Conservation (phyloP, 2,113 vertebrate species). For the Apaloderma vittatum region DNA sequence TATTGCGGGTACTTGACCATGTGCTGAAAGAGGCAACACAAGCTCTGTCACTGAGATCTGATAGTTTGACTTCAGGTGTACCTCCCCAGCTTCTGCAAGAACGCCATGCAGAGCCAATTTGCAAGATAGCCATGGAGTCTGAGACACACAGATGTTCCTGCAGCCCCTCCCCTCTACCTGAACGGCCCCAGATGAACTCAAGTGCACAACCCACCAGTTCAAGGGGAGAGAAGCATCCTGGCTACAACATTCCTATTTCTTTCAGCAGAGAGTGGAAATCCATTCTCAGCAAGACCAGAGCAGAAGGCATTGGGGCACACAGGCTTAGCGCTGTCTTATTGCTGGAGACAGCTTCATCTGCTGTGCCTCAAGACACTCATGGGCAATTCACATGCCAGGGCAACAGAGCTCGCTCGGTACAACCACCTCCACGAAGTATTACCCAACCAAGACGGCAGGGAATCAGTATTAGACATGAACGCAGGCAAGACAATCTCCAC, state of each 20-base stretch:
- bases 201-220: not conserved
- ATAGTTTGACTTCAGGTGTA: not conserved
- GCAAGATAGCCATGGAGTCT: not conserved
- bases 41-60: not conserved
- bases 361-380: not conserved
- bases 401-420: not conserved
- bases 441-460: not conserved
- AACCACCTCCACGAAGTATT: not conserved
- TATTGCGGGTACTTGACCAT: slow-evolving; percentile 53
- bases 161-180: not conserved
- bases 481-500: not conserved
- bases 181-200: not conserved
- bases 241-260: not conserved
- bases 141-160: not conserved
- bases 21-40: slow-evolving; percentile 49
- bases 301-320: not conserved
- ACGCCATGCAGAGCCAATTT: not conserved
- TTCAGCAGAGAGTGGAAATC: not conserved
- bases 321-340: not conserved
- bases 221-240: not conserved
- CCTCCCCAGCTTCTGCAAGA: not conserved
- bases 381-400: not conserved
- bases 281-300: not conserved
- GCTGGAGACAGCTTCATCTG: not conserved
- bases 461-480: not conserved